These are phyloP conservation scores for Dipus sagitta DNA, from an alignment of 2,797 vertebrate genomes.

Conservation along the genomic window DNA sequence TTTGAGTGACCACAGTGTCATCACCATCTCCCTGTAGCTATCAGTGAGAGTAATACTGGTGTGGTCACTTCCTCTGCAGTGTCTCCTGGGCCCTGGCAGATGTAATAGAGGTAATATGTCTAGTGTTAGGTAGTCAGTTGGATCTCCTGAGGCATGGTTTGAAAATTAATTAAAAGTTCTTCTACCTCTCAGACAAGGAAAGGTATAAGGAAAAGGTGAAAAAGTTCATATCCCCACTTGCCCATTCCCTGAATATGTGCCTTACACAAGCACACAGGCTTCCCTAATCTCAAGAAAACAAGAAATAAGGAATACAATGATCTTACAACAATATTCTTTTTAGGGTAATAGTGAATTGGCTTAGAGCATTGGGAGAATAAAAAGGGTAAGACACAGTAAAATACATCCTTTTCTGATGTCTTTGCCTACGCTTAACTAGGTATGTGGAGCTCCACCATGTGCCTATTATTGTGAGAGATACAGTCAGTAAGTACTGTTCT, in stretches of 20 bases:
- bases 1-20: no score
- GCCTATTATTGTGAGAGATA: not conserved
- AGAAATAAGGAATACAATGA: not conserved
- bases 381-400: not conserved
- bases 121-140: no score
- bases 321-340: not conserved
- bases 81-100: no score
- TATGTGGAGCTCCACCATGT: not conserved
- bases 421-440: not conserved
- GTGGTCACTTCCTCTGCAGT: no score
- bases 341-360: not conserved
- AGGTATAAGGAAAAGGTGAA: not conserved
- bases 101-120: no score
- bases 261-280: not conserved
- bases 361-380: not conserved
- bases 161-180: conserved; percentile 39
- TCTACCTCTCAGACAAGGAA: conserved; percentile 32
- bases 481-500: not conserved
- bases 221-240: not conserved
- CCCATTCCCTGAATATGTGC: not conserved
- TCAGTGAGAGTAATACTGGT: no score
- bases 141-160: not conserved
- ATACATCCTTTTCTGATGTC: not conserved
- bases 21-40: no score
- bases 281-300: not conserved